Evolutionary conservation across 2,888 invertebrate genomes (phyloP).

Genomic region (Caenorhabditis macrosperma): DNA sequence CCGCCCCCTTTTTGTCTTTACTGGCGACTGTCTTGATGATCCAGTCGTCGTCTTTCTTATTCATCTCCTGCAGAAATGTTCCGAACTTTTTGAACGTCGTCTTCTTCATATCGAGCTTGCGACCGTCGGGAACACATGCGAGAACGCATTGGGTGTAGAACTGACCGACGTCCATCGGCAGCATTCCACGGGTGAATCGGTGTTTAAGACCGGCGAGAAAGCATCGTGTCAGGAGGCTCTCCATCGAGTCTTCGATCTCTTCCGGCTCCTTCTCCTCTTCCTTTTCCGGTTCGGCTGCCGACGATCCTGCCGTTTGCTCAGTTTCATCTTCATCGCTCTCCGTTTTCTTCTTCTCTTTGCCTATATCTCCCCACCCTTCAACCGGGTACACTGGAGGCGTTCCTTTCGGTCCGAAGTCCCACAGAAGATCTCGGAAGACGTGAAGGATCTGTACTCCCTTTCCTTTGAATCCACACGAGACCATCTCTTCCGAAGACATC

Average conservation of each 20-base stretch:
- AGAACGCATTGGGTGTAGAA: conserved; percentile 66
- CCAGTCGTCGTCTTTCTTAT: conserved; percentile 16
- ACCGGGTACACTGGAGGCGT: conserved; percentile 46
- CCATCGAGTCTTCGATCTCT: conserved; percentile 35
- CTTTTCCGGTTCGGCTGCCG: neutral
- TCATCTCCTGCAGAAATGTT: conserved; percentile 62
- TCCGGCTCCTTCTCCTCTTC: conserved; percentile 21
- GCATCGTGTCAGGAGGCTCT: conserved; percentile 64
- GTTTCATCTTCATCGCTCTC: conserved; percentile 3
- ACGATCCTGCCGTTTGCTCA: neutral
- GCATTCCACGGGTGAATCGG: conserved; percentile 58
- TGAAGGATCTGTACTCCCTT: conserved; percentile 75
- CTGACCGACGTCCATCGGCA: conserved; percentile 77
- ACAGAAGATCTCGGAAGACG: conserved; percentile 71
- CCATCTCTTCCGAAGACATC: conserved; percentile 73
- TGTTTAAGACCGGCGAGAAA: conserved; percentile 74
- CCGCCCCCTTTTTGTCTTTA: conserved; percentile 75
- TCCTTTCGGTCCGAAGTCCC: conserved; percentile 71
- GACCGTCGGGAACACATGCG: conserved; percentile 69
- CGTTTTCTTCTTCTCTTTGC: conserved; percentile 6
- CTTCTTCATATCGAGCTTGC: conserved; percentile 76
- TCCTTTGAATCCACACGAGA: conserved; percentile 69
- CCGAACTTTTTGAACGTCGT: conserved; percentile 78
- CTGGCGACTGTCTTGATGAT: conserved; percentile 39
- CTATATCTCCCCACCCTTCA: conserved; percentile 40